Base-by-base conservation (phyloP, 2,888 invertebrate species). In the Sinopyrophorus schimmeli region DNA sequence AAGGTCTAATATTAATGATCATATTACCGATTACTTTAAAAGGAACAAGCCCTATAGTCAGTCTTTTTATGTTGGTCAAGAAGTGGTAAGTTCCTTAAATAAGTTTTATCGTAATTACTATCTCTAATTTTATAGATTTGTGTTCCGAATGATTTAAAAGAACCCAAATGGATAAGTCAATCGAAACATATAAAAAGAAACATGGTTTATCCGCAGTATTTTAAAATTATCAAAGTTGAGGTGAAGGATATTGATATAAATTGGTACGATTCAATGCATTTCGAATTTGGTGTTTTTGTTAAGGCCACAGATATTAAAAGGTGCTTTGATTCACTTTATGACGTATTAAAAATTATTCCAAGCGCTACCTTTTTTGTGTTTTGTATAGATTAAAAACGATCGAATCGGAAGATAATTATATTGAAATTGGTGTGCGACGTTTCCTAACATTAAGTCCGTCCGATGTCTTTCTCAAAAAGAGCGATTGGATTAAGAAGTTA, bases 361-460 rank as follows among this genome's bases (percentile, higher is more conserved):
- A n/a, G n/a, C n/a, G n/a, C n/a, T n/a, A n/a, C n/a, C n/a, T n/a
- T n/a, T n/a, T n/a, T n/a, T n/a, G n/a, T n/a, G n/a, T 38, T 46
- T 31, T 51, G 66, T 72, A 41, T 60, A 81, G 89, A 63, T 76
- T 95, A 37, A 89, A 89, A 69, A 79, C 90, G 54, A 74, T 95
- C 54, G 92, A 92, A 67, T 86, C 91, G 44, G 91, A 92, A 64
- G 89, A 90, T 69, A 87, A 91, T 26, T 89, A 89, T 69, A n/a
- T n/a, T n/a, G n/a, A n/a, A n/a, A n/a, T n/a, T n/a, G n/a, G n/a
- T n/a, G 94, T 95, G 74, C 81, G 92, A 53, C 89, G 87, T 72
- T 87, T 88, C 72, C 84, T 95, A 67, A 84, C 84, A 46, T 81
- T 92, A 59, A 82, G 83, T 48, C 80, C 85, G 5, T 80, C 81